phyloP scores from a whole-genome alignment of 2,797 vertebrate genomes.

The Mus minutoides region DNA sequence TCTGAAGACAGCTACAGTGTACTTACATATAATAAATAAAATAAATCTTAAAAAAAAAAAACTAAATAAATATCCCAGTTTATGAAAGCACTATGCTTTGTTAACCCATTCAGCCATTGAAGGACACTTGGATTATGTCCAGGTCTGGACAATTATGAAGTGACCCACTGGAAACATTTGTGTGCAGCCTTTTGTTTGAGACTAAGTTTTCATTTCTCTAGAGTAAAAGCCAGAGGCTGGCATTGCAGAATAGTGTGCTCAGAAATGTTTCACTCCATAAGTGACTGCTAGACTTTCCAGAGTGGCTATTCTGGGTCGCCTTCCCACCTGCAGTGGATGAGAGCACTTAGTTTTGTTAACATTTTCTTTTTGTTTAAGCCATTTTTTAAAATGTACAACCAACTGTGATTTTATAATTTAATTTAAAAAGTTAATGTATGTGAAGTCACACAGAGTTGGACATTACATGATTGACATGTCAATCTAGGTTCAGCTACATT shows the following conservation, averaged over 20 bases:
- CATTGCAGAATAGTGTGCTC: not conserved
- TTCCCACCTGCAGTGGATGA: not conserved
- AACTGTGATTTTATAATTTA: not conserved
- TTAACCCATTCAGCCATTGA: not conserved
- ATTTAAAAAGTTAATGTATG: not conserved
- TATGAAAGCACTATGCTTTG: not conserved
- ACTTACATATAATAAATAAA: no score
- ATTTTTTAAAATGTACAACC: not conserved
- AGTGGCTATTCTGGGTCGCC: not conserved
- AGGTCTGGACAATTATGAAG: conserved; percentile 34
- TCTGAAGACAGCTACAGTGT: no score
- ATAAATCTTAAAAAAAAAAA: no score
- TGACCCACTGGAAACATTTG: not conserved
- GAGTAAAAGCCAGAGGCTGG: not conserved
- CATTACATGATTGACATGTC: not conserved
- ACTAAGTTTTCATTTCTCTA: not conserved
- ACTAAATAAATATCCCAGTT: conserved; percentile 2
- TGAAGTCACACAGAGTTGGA: not conserved
- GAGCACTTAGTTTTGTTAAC: not conserved
- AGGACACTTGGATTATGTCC: conserved; percentile 37
- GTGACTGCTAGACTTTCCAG: not conserved
- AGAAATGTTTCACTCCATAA: not conserved
- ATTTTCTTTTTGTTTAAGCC: conserved; percentile 11
- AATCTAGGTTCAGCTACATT: not conserved
- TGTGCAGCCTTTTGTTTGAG: conserved; percentile 4